These are phyloP conservation scores for Trachelus iudaicus DNA, from an alignment of 2,888 invertebrate genomes.

Conservation along the genomic window DNA sequence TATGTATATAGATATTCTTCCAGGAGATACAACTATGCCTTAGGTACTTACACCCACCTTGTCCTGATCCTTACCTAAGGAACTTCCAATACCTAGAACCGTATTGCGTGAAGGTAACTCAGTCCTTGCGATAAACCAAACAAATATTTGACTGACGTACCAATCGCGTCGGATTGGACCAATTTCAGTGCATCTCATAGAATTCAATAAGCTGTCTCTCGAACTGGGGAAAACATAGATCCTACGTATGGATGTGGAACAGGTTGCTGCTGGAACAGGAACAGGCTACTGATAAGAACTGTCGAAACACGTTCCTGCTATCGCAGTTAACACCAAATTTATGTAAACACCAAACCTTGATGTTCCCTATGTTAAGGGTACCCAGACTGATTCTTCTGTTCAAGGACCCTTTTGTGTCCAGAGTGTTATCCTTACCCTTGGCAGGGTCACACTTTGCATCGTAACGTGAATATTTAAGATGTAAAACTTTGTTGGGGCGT, in stretches of 20 bases:
- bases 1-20: constrained; percentile 13
- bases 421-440: neutral
- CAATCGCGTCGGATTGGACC: neutral
- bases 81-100: neutral
- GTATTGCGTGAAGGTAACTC: neutral
- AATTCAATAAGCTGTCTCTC: neutral
- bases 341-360: neutral
- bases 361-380: neutral
- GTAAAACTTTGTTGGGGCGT: neutral
- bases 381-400: neutral
- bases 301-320: neutral
- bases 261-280: neutral
- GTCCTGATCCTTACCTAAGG: constrained; percentile 1
- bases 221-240: neutral
- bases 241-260: neutral
- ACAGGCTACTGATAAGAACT: neutral
- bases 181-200: neutral
- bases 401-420: neutral
- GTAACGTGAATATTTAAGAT: neutral
- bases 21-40: constrained; percentile 9
- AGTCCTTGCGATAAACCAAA: neutral
- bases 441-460: neutral
- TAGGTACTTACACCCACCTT: constrained; percentile 13
- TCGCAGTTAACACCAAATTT: neutral
- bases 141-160: constrained; percentile 9